Percentiles rank a stretch among this genome's conserved stretches.
phyloP scores from a whole-genome alignment of 2,888 invertebrate genomes.

The Criorhina ranunculi region DNA sequence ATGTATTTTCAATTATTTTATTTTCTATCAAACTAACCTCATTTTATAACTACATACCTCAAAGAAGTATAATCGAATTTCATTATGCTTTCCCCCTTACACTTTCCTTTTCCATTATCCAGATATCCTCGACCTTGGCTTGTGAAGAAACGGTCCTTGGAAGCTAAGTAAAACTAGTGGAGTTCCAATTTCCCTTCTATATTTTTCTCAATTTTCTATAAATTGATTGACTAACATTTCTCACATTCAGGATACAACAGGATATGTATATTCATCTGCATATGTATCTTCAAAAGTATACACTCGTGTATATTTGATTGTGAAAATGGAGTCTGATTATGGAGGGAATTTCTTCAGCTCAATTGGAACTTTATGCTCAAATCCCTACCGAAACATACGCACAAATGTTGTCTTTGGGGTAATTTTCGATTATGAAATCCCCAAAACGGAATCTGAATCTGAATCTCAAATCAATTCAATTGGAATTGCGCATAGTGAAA shows the following conservation, averaged over 20 bases:
- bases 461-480: constrained; percentile 53
- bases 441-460: constrained; percentile 46
- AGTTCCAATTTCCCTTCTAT: neutral
- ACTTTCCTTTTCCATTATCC: neutral
- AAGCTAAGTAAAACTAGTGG: neutral
- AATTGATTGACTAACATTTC: constrained; percentile 42
- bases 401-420: constrained; percentile 25
- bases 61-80: neutral
- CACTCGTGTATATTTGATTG: neutral
- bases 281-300: neutral
- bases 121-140: neutral
- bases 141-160: neutral
- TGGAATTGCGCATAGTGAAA: constrained; percentile 31
- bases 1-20: neutral
- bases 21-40: neutral
- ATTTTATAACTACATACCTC: neutral
- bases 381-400: neutral
- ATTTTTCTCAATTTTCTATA: constrained; percentile 4
- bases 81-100: neutral
- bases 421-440: constrained; percentile 63
- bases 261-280: neutral
- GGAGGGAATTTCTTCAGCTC: constrained; percentile 31
- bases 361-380: constrained; percentile 42
- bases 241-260: constrained; percentile 7
- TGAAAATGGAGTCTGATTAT: constrained; percentile 30